These are phyloP conservation scores for Drosophila santomea DNA, from an alignment of 1,140 invertebrate species.

Conservation along the genomic window DNA sequence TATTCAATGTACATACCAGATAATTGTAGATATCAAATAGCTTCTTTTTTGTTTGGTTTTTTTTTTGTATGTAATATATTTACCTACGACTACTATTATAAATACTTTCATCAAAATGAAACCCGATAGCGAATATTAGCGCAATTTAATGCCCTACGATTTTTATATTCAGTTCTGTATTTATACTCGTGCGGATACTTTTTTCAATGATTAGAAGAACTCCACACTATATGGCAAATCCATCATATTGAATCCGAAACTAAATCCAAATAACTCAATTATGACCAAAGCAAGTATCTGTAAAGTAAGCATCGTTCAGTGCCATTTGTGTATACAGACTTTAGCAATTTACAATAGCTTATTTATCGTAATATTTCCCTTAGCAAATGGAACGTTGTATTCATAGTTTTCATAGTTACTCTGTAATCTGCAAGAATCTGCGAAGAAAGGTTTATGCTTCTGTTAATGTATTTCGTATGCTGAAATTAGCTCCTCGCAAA, in stretches of 20 bases:
- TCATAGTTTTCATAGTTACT: neutral
- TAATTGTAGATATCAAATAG: slow-evolving; percentile 71
- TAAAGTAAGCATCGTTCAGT: slow-evolving; percentile 3
- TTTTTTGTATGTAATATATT: slow-evolving; percentile 68
- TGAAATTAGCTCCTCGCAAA: neutral
- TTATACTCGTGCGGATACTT: slow-evolving; percentile 4
- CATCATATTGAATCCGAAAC: neutral
- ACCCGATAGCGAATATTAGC: slow-evolving; percentile 5
- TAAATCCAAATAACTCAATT: slow-evolving; percentile 3
- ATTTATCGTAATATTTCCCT: neutral
- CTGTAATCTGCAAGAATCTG: neutral
- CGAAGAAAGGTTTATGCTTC: neutral
- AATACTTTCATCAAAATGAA: slow-evolving; percentile 20
- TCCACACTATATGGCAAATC: neutral
- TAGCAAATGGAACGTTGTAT: too few species aligned
- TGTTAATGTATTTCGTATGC: slow-evolving; percentile 2
- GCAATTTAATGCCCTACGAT: slow-evolving; percentile 26
- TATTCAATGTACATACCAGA: slow-evolving; percentile 66
- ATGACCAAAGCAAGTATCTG: slow-evolving; percentile 6
- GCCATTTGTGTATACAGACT: slow-evolving; percentile 11
- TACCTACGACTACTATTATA: slow-evolving; percentile 52
- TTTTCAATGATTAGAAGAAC: neutral
- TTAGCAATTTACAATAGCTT: slow-evolving; percentile 2
- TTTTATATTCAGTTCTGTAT: slow-evolving; percentile 15
- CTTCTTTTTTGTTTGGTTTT: slow-evolving; percentile 4